These are phyloP conservation scores for Helicoverpa zea DNA, from an alignment of 1,140 invertebrate species.

Conservation along the genomic window DNA sequence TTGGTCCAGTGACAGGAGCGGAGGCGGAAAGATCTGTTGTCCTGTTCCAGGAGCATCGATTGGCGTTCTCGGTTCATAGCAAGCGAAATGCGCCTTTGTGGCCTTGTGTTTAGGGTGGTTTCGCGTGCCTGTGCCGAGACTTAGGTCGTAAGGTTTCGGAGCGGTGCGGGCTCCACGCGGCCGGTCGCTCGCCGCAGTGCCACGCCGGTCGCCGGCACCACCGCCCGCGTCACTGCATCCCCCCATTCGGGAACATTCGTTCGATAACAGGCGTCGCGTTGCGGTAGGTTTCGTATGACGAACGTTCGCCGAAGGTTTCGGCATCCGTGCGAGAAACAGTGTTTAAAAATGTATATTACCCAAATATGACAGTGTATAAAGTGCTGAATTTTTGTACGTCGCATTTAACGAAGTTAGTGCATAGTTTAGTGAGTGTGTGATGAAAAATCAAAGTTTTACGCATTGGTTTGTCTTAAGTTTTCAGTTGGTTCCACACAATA, in stretches of 20 bases:
- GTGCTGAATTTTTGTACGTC: constrained; percentile 51
- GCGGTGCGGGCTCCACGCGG: constrained; percentile 71
- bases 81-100: constrained; percentile 58
- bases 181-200: constrained; percentile 78
- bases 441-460: constrained; percentile 47
- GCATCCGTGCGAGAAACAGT: constrained; percentile 55
- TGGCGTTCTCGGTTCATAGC: constrained; percentile 61
- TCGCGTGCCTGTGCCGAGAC: constrained; percentile 54
- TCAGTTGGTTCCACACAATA: not conserved
- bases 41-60: constrained; percentile 84
- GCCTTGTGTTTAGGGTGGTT: constrained; percentile 57
- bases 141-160: constrained; percentile 70
- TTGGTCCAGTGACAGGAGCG: constrained; percentile 72
- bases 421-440: constrained; percentile 50
- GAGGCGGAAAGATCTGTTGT: constrained; percentile 82
- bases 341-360: constrained; percentile 17
- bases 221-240: constrained; percentile 61
- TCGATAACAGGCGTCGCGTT: constrained; percentile 73
- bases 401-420: constrained; percentile 46
- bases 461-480: constrained; percentile 52
- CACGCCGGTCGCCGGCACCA: constrained; percentile 76
- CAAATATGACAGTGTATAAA: constrained; percentile 31
- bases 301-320: constrained; percentile 61
- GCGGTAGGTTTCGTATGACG: constrained; percentile 70
- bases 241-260: constrained; percentile 58